Evolutionary conservation across 1,140 invertebrate genomes (phyloP).

Genomic region (Stegodyphus dumicola): DNA sequence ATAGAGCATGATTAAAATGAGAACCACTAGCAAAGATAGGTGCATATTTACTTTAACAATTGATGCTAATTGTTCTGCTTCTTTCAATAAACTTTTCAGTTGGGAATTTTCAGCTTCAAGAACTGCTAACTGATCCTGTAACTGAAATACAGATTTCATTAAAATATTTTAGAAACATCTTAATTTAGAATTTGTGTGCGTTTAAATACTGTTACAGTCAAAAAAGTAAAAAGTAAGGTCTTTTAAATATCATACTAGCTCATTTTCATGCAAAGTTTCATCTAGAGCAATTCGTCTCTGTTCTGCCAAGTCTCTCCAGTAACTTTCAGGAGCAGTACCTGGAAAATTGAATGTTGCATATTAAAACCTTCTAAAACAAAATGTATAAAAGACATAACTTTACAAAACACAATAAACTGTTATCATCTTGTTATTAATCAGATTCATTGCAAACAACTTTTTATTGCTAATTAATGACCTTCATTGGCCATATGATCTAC

Average conservation of each 20-base stretch:
- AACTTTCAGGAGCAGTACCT: slow-evolving; percentile 7
- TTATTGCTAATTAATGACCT: too few species aligned
- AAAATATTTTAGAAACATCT: not conserved
- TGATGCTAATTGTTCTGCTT: slow-evolving; percentile 18
- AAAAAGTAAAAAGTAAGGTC: slow-evolving; percentile 7
- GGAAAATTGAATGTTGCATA: not conserved
- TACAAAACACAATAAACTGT: too few species aligned
- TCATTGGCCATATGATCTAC: too few species aligned
- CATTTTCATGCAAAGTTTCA: slow-evolving; percentile 23
- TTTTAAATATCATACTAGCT: not conserved
- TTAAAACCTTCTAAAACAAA: too few species aligned
- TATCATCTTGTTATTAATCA: too few species aligned
- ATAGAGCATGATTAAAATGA: too few species aligned
- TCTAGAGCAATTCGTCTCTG: slow-evolving; percentile 17
- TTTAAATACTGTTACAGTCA: not conserved
- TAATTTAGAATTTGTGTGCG: not conserved
- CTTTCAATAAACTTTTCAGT: slow-evolving; percentile 13
- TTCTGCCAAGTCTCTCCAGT: slow-evolving; percentile 32
- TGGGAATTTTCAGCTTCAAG: slow-evolving; percentile 41
- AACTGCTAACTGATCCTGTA: slow-evolving; percentile 8
- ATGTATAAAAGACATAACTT: too few species aligned
- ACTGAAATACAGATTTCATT: not conserved
- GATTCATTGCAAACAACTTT: too few species aligned
- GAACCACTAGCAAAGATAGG: not conserved
- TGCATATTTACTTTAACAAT: not conserved